Conservation (phyloP, 2,113 vertebrate species). For the Caranx melampygus region DNA sequence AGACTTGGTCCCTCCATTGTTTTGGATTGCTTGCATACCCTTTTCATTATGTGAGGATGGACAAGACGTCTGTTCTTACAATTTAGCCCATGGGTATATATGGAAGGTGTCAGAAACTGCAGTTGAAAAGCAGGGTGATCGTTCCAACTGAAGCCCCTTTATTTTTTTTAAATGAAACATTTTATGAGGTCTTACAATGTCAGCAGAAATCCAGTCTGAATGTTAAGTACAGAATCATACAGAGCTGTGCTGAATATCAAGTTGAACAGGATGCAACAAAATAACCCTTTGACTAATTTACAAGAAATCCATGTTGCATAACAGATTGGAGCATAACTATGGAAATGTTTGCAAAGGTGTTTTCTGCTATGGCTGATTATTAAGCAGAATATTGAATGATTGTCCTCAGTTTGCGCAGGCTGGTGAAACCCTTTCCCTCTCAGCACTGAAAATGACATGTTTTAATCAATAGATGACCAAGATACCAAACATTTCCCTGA, state of each 20-base stretch:
- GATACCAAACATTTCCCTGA: slow-evolving; percentile 30
- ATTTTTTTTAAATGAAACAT: not conserved
- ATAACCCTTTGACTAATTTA: slow-evolving; percentile 7
- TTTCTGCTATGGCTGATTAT: slow-evolving; percentile 15
- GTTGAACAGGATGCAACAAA: not conserved
- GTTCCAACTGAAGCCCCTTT: not conserved
- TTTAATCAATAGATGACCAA: slow-evolving; percentile 42
- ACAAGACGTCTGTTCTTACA: slow-evolving; percentile 34
- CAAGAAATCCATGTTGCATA: not conserved
- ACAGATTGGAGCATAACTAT: slow-evolving; percentile 12
- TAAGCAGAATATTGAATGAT: slow-evolving; percentile 31
- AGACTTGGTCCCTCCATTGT: slow-evolving; percentile 58
- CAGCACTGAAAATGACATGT: slow-evolving; percentile 44
- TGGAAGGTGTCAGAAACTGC: not conserved
- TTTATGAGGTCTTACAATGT: slow-evolving; percentile 2
- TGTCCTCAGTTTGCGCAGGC: slow-evolving; percentile 28
- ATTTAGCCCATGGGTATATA: slow-evolving; percentile 15
- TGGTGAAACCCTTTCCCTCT: slow-evolving; percentile 48
- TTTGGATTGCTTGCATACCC: slow-evolving; percentile 64
- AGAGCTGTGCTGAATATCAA: not conserved
- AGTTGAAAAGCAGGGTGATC: not conserved
- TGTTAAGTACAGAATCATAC: not conserved
- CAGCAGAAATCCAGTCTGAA: slow-evolving; percentile 1
- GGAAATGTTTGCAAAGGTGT: slow-evolving; percentile 3
- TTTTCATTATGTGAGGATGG: slow-evolving; percentile 54